Conservation (phyloP, 64 coral and sea anemone species). For the Cladopsammia gracilis region DNA sequence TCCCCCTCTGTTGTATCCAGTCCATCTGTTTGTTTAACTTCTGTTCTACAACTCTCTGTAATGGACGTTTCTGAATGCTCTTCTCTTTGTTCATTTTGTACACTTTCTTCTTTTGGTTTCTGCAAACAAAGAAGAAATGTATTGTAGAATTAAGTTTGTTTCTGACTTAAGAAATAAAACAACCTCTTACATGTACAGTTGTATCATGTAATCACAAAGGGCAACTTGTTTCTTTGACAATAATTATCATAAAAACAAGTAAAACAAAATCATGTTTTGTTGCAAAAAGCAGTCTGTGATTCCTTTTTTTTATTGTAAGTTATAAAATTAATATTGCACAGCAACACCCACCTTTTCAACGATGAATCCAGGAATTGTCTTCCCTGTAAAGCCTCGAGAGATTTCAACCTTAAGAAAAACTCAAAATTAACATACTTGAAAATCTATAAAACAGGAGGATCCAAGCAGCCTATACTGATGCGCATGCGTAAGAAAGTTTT, state of each 20-base stretch:
- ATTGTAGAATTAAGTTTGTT: too few relatives aligned
- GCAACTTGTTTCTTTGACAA: too few relatives aligned
- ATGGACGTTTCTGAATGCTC: not conserved
- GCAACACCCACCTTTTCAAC: slow-evolving; percentile 72
- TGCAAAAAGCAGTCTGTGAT: too few relatives aligned
- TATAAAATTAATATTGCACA: not conserved
- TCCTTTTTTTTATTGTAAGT: too few relatives aligned
- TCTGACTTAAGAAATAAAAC: too few relatives aligned
- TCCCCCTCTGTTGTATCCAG: not conserved
- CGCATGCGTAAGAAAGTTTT: too few relatives aligned
- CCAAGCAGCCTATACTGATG: too few relatives aligned
- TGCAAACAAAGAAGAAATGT: not conserved
- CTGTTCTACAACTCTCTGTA: not conserved
- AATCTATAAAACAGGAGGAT: too few relatives aligned
- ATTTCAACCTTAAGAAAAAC: slow-evolving; percentile 69
- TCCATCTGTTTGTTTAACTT: not conserved
- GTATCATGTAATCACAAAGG: too few relatives aligned
- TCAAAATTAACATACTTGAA: not conserved
- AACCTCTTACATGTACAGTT: too few relatives aligned
- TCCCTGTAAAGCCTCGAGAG: slow-evolving; percentile 51
- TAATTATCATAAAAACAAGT: too few relatives aligned
- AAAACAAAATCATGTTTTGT: too few relatives aligned
- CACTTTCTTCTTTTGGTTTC: not conserved
- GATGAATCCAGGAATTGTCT: slow-evolving; percentile 88
- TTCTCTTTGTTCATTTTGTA: not conserved